phyloP scores from a whole-genome alignment of 2,797 vertebrate species.

The Acridotheres tristis region DNA sequence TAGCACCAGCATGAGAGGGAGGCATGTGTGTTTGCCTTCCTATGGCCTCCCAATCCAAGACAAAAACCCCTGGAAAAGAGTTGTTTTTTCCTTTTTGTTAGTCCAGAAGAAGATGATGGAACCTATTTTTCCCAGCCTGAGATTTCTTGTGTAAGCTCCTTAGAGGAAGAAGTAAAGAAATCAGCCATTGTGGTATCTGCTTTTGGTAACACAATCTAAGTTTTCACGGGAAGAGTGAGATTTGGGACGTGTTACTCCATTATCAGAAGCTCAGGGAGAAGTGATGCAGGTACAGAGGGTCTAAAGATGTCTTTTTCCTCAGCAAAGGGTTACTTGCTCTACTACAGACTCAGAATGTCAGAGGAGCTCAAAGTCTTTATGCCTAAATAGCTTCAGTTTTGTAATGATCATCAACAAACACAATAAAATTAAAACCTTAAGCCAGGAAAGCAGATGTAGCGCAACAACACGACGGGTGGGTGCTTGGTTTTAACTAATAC shows the following conservation, averaged over 20 bases:
- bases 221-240: neutral
- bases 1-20: neutral
- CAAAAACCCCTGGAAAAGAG: neutral
- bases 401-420: neutral
- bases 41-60: neutral
- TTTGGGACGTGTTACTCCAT: neutral
- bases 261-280: neutral
- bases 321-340: neutral
- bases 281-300: neutral
- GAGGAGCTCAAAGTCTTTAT: neutral
- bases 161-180: neutral
- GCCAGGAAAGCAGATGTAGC: neutral
- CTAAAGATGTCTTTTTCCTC: neutral
- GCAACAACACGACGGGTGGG: accelerated
- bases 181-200: neutral
- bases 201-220: neutral
- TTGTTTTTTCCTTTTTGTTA: neutral
- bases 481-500: neutral
- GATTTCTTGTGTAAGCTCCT: neutral
- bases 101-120: neutral
- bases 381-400: neutral
- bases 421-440: neutral
- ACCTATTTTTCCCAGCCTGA: neutral
- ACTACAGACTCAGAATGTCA: neutral
- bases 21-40: neutral